These are phyloP conservation scores for Tyria jacobaeae DNA, from an alignment of 2,888 invertebrate genomes.

Conservation along the genomic window DNA sequence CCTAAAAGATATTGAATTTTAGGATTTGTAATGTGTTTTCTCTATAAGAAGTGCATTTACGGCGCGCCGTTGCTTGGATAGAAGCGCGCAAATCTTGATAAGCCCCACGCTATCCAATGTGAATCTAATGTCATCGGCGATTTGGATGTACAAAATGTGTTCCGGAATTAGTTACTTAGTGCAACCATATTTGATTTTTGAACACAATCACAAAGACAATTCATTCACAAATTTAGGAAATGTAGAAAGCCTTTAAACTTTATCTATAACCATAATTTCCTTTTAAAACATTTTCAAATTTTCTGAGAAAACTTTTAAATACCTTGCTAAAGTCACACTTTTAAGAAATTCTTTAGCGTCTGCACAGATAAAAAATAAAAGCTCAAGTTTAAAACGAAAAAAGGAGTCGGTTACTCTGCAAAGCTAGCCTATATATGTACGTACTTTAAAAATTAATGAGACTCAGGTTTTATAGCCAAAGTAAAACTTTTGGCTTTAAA, in stretches of 20 bases:
- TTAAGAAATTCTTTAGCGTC: conserved; percentile 29
- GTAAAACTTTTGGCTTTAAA: conserved; percentile 19
- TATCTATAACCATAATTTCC: conserved; percentile 10
- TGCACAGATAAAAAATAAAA: conserved; percentile 41
- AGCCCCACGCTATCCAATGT: conserved; percentile 2
- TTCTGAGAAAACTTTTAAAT: conserved; percentile 32
- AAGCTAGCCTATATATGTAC: conserved; percentile 38
- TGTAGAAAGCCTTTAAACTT: conserved; percentile 11
- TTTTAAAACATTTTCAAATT: conserved; percentile 15
- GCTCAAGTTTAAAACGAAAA: conserved; percentile 38
- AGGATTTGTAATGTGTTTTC: background rate
- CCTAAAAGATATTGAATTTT: background rate
- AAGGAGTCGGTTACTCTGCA: conserved; percentile 42
- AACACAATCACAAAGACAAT: too few species aligned
- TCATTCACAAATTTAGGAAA: too few species aligned
- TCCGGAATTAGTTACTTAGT: background rate
- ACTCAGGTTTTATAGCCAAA: conserved; percentile 34
- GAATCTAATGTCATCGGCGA: conserved; percentile 11
- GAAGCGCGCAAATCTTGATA: background rate
- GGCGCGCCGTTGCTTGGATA: background rate
- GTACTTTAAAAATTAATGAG: conserved; percentile 42
- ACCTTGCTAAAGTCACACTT: conserved; percentile 29
- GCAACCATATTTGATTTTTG: background rate
- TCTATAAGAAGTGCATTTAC: background rate
- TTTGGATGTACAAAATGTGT: background rate